These are phyloP conservation scores for Muscicapa striata DNA, from an alignment of 2,797 vertebrate genomes.

Conservation along the genomic window DNA sequence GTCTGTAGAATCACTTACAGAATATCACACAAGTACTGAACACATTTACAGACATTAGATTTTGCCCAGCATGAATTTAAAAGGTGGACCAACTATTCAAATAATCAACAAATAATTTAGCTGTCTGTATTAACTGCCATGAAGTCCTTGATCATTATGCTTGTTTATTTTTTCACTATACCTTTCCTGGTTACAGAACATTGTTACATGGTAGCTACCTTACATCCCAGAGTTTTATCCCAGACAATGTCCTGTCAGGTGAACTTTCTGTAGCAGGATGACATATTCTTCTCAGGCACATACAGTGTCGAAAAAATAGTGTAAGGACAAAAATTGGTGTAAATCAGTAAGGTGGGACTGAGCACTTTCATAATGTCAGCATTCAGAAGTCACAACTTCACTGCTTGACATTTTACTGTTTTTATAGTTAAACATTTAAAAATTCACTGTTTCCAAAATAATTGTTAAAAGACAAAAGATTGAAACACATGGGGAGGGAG, in stretches of 20 bases:
- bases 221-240: background rate
- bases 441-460: background rate
- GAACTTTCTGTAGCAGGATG: background rate
- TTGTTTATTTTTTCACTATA: background rate
- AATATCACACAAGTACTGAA: background rate
- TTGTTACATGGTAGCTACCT: background rate
- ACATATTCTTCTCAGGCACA: background rate
- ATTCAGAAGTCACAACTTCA: background rate
- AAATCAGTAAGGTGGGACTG: background rate
- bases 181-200: background rate
- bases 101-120: background rate
- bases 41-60: fast-evolving
- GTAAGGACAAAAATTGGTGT: background rate
- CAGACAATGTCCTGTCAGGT: background rate
- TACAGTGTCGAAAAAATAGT: background rate
- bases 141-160: background rate
- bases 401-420: background rate
- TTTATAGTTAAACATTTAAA: background rate
- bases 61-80: background rate
- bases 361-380: background rate
- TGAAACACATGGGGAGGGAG: background rate
- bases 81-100: background rate
- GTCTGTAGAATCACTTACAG: background rate
- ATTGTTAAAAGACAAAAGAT: background rate
- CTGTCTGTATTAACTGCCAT: background rate